These are phyloP conservation scores for Trachelus iudaicus DNA, from an alignment of 2,888 invertebrate genomes.

Conservation along the genomic window DNA sequence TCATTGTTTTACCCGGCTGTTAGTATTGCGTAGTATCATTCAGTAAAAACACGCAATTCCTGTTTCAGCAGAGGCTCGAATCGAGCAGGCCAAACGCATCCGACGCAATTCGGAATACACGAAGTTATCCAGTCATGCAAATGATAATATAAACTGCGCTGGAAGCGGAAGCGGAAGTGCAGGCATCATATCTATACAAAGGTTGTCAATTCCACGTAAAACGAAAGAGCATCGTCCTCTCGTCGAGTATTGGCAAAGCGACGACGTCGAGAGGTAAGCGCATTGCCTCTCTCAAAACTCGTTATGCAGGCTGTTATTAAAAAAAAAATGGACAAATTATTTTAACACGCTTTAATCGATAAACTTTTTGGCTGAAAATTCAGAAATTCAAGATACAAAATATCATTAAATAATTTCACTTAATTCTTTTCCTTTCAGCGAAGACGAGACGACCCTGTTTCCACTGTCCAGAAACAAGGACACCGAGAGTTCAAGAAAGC, in stretches of 20 bases:
- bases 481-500: conserved; percentile 56
- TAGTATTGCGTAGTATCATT: not conserved
- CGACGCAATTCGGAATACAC: conserved; percentile 62
- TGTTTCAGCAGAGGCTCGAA: conserved; percentile 56
- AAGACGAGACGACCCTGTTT: conserved; percentile 64
- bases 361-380: not conserved
- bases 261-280: conserved; percentile 53
- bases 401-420: not conserved
- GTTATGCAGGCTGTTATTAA: not conserved
- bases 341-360: not conserved
- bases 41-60: not conserved
- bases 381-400: too few relatives aligned
- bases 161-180: conserved; percentile 35
- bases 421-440: conserved; percentile 41
- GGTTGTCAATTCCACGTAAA: conserved; percentile 62
- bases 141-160: conserved; percentile 34
- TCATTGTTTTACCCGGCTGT: not conserved
- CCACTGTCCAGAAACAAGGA: conserved; percentile 61
- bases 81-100: conserved; percentile 64
- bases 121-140: conserved; percentile 57
- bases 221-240: conserved; percentile 66
- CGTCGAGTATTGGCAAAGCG: conserved; percentile 68
- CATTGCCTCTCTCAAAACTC: not conserved
- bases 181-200: conserved; percentile 61
- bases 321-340: not conserved